These are phyloP conservation scores for Galeopterus variegatus DNA, from an alignment of 2,113 vertebrate genomes.

Conservation along the genomic window DNA sequence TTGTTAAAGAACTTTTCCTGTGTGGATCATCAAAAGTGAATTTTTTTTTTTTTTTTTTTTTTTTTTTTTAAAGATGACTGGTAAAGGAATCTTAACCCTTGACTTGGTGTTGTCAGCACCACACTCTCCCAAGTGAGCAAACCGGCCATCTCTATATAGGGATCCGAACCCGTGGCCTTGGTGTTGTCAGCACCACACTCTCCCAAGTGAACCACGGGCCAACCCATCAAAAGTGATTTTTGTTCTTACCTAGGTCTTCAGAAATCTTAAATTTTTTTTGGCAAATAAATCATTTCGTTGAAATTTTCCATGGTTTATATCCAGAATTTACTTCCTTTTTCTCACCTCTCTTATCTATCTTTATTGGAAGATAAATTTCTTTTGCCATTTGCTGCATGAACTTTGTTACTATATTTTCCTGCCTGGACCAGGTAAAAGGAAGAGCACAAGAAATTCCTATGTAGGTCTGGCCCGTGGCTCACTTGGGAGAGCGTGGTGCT, in stretches of 20 bases:
- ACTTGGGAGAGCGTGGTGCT: no score
- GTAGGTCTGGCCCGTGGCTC: no score
- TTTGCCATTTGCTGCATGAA: background rate
- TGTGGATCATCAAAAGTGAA: background rate
- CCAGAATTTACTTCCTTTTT: constrained; percentile 6
- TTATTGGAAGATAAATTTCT: background rate
- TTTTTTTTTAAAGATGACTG: no score
- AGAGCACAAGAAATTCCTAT: background rate
- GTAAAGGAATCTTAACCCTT: no score
- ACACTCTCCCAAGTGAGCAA: no score
- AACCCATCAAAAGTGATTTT: background rate
- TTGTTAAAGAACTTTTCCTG: background rate
- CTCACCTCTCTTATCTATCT: background rate
- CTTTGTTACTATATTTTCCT: constrained; percentile 43
- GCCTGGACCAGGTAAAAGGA: background rate
- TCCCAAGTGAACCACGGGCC: no score
- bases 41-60: constrained; percentile 2
- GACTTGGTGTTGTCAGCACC: no score
- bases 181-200: no score
- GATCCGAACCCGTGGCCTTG: no score
- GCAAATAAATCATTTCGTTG: background rate
- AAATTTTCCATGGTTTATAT: no score
- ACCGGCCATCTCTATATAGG: no score
- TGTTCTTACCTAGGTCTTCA: constrained; percentile 31
- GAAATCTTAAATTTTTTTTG: constrained; percentile 41